Conservation (phyloP, 2,888 invertebrate species). For the Orthosia incerta region DNA sequence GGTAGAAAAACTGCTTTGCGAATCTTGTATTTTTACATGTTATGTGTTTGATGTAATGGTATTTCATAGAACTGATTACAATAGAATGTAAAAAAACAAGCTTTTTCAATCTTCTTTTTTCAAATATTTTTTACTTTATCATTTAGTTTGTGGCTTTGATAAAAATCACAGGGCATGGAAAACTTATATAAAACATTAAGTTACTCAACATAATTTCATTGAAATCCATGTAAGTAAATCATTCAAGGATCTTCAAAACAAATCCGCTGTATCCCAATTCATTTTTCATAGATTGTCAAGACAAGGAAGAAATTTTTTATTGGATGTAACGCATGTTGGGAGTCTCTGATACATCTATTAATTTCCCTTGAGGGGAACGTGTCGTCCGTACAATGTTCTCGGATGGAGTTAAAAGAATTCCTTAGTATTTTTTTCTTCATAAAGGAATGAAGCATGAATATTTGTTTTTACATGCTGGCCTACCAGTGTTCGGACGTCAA, state of each 20-base stretch:
- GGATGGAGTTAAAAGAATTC: slow-evolving; percentile 56
- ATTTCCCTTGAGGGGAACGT: slow-evolving; percentile 70
- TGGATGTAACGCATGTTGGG: slow-evolving; percentile 64
- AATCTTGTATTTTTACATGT: too few species aligned
- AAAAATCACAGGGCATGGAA: too few species aligned
- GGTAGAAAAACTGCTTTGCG: too few species aligned
- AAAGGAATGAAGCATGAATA: slow-evolving; percentile 26
- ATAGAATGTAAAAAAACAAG: too few species aligned
- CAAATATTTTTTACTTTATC: too few species aligned
- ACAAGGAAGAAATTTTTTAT: slow-evolving; percentile 64
- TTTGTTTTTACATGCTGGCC: slow-evolving; percentile 20
- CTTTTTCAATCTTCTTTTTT: too few species aligned
- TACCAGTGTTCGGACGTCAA: background rate
- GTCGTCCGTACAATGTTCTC: slow-evolving; percentile 49
- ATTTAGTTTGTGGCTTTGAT: too few species aligned
- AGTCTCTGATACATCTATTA: slow-evolving; percentile 68
- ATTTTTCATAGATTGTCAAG: slow-evolving; percentile 62
- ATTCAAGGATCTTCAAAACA: slow-evolving; percentile 46
- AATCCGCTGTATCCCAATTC: slow-evolving; percentile 47
- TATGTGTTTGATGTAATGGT: too few species aligned
- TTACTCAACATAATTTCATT: background rate
- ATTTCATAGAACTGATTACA: too few species aligned
- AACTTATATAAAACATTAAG: too few species aligned
- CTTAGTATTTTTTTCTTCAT: slow-evolving; percentile 25
- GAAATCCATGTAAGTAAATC: slow-evolving; percentile 23